Percentiles rank a stretch among this genome's conserved stretches.
Evolutionary conservation across 2,113 vertebrate species (phyloP).

Genomic region (Charina bottae): DNA sequence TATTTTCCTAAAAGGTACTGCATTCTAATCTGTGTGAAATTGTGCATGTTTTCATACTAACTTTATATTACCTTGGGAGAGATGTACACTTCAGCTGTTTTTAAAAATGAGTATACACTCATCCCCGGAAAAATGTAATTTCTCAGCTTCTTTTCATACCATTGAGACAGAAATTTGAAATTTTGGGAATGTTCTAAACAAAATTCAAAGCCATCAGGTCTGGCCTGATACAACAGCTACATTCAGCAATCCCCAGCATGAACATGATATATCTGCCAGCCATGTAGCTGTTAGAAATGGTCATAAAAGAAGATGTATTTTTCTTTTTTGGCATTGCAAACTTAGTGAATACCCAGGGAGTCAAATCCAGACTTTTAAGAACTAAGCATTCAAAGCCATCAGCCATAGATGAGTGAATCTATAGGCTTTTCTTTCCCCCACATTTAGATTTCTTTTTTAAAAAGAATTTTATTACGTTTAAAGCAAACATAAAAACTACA

Average conservation of each 20-base stretch:
- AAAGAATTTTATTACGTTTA: no score
- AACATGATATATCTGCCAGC: background rate
- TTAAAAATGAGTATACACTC: background rate
- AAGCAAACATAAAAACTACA: no score
- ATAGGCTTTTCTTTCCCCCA: background rate
- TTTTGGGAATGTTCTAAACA: background rate
- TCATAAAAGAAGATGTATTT: background rate
- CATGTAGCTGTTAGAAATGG: background rate
- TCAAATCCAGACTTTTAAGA: background rate
- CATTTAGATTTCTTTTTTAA: background rate
- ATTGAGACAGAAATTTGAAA: background rate
- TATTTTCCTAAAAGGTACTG: background rate
- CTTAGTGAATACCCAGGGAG: background rate
- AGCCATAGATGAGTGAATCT: background rate
- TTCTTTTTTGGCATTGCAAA: background rate
- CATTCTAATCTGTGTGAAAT: background rate
- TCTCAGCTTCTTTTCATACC: background rate
- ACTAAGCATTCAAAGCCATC: background rate
- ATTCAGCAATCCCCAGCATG: background rate
- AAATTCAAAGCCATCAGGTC: background rate
- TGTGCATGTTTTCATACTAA: background rate
- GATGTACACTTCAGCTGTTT: background rate
- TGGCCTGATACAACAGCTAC: background rate
- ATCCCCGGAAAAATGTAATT: background rate
- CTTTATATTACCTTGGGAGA: background rate